These are phyloP conservation scores for Forbesichthys papilliferus DNA, from an alignment of 2,113 vertebrate genomes.

Conservation along the genomic window DNA sequence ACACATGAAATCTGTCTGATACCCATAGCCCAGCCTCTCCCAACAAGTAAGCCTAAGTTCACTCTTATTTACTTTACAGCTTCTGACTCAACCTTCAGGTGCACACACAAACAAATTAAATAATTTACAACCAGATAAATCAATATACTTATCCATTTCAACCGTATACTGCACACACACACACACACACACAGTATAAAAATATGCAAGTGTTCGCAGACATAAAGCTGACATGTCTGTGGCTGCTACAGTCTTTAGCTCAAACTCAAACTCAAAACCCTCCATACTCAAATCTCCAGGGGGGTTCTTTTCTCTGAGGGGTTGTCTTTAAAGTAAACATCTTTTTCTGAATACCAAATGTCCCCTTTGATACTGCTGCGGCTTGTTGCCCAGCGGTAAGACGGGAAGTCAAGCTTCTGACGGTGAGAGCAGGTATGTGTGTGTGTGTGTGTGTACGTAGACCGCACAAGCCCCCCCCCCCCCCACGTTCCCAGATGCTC, in stretches of 20 bases:
- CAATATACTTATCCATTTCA: background rate
- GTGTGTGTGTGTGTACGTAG: background rate
- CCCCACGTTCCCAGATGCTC: conserved; percentile 10
- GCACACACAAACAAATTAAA: background rate
- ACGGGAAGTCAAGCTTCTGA: conserved; percentile 18
- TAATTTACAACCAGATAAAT: background rate
- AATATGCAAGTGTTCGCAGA: too few species aligned
- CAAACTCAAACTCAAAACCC: conserved; percentile 6
- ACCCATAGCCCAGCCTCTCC: background rate
- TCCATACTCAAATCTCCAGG: conserved; percentile 22
- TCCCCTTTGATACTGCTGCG: conserved; percentile 32
- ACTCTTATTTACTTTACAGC: conserved; percentile 26
- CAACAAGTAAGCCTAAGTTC: background rate
- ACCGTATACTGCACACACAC: background rate
- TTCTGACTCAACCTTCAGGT: conserved; percentile 20
- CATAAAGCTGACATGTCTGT: too few species aligned
- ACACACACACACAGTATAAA: background rate
- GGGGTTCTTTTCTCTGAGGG: conserved; percentile 29
- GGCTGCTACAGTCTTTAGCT: too few species aligned
- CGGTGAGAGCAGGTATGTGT: conserved; percentile 12
- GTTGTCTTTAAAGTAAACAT: background rate
- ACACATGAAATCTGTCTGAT: conserved; percentile 21
- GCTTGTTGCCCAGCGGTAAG: conserved; percentile 32
- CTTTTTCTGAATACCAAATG: conserved; percentile 26
- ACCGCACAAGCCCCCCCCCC: conserved; percentile 1